Evolutionary conservation across 2,888 invertebrate species (phyloP), one percentile per base, ranked within the genome.

Genomic region (Lasioglossum morio): DNA sequence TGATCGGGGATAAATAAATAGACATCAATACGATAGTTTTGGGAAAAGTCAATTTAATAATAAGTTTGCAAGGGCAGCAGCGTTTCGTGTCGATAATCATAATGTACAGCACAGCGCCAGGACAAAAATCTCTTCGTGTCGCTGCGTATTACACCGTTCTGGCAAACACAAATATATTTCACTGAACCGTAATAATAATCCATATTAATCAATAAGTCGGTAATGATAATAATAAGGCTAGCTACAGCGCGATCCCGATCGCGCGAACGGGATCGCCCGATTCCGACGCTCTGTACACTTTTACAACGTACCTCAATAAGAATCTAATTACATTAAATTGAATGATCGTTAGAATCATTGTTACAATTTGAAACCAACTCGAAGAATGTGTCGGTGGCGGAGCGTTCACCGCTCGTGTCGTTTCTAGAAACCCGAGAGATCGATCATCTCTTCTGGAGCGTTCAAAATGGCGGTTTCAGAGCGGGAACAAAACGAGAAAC

Each of bases 61-160:
- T 87, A 84, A 87, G 66, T 84, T 37, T 78, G 82, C 77, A 87
- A 48, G 87, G 87, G 82, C 84, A 84, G 82, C 87, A 78, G 77
- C 79, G 72, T 81, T 69, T 87, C 75, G 72, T 86, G 76, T 88
- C 79, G 80, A 84, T 86, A 82, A 88, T 88, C 77, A 86, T 84
- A 86, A 88, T 86, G 88, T 88, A 88, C 88, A 88, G 88, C 85
- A 91, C 84, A 82, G 79, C 82, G 19, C 8, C 34, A 66, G 23
- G 66, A 34, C 34, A n/a, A 66, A 30, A 63, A 79, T 70, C 77
- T 92, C 89, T 89, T 12, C 40, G 89, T 91, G 89, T 94, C 93
- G 93, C 93, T 92, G 92, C 94, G 93, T 94, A 94, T 94, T 94
- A 94, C 94, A 94, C 93, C 89, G 91, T 93, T 92, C 93, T 93